These are phyloP conservation scores for Aleiodes sp. DNA, from an alignment of 1,140 invertebrate species.

Conservation along the genomic window DNA sequence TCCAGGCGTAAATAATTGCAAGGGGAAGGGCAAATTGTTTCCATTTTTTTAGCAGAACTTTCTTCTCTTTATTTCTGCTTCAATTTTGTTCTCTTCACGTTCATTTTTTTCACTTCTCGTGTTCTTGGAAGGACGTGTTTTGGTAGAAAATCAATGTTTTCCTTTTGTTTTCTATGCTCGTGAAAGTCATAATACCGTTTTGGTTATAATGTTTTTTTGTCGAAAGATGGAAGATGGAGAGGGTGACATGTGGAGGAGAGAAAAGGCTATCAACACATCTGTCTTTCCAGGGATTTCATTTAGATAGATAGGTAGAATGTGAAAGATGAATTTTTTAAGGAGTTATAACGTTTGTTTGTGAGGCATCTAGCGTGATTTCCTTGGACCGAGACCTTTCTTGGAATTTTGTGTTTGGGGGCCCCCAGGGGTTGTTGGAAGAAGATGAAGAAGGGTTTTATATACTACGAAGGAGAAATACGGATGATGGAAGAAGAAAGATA, in stretches of 20 bases:
- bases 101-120: not conserved
- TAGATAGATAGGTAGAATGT: not conserved
- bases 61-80: not conserved
- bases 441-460: slow-evolving; percentile 8
- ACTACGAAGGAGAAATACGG: slow-evolving; percentile 34
- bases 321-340: not conserved
- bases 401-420: slow-evolving; percentile 34
- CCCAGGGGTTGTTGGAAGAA: slow-evolving; percentile 15
- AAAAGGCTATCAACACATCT: not conserved
- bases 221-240: not conserved
- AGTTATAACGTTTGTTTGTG: slow-evolving; percentile 6
- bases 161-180: not conserved
- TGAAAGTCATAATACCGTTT: not conserved
- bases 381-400: slow-evolving; percentile 40
- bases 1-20: slow-evolving; percentile 28
- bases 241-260: no score
- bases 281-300: slow-evolving; percentile 22
- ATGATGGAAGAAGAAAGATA: slow-evolving; percentile 41
- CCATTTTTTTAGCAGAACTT: no score
- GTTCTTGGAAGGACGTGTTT: slow-evolving; percentile 24
- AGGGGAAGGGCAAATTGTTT: slow-evolving; percentile 17
- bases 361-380: slow-evolving; percentile 36
- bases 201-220: not conserved
- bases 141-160: slow-evolving; percentile 6
- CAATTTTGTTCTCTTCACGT: not conserved